Evolutionary conservation across 2,113 vertebrate genomes (phyloP).

Genomic region (Poicephalus meyeri): DNA sequence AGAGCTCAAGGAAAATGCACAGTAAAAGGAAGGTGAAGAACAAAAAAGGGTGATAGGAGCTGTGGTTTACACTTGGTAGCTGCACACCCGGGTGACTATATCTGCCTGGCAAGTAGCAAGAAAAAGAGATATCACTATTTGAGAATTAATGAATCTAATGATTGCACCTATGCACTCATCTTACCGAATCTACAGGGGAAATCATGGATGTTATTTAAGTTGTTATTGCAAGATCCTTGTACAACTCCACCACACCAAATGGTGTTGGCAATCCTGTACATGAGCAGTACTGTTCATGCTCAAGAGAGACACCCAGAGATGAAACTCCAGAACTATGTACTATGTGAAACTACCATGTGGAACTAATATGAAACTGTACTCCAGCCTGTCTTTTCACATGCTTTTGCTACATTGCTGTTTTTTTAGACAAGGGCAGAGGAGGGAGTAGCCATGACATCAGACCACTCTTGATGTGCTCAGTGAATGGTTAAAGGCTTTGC

Average conservation of each 20-base stretch:
- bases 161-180: background rate
- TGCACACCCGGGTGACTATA: background rate
- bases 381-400: background rate
- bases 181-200: background rate
- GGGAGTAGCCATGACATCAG: background rate
- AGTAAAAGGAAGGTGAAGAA: background rate
- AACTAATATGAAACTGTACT: background rate
- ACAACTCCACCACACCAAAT: background rate
- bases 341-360: background rate
- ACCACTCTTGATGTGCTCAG: background rate
- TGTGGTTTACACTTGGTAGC: background rate
- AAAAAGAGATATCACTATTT: background rate
- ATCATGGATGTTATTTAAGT: background rate
- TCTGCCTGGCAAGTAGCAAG: background rate
- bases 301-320: background rate
- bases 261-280: background rate
- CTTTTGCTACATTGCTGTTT: background rate
- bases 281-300: background rate
- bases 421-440: background rate
- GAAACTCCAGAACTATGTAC: background rate
- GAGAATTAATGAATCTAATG: background rate
- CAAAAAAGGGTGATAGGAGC: background rate
- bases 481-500: background rate
- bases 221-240: background rate
- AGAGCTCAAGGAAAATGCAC: slow-evolving; percentile 23